Conservation (phyloP, 2,113 vertebrate species). For the Saccopteryx bilineata region DNA sequence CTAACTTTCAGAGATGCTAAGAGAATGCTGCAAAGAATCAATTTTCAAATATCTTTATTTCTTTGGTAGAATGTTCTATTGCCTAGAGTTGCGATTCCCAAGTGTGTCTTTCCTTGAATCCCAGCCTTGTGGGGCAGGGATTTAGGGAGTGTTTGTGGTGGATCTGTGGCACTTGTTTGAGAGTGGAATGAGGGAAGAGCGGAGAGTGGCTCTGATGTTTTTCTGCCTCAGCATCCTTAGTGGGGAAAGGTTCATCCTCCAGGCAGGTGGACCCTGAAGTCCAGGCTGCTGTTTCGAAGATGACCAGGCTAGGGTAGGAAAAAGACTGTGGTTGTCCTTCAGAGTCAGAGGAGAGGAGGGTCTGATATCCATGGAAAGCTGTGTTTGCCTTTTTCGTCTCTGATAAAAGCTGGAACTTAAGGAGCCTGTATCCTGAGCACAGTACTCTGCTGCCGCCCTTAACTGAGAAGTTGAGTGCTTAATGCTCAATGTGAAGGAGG, state of each 20-base stretch:
- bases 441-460: background rate
- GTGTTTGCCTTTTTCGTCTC: background rate
- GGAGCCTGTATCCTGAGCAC: background rate
- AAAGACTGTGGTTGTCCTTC: background rate
- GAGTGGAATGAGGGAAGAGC: background rate
- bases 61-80: background rate
- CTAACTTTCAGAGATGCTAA: slow-evolving; percentile 33
- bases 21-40: background rate
- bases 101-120: background rate
- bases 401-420: background rate
- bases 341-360: background rate
- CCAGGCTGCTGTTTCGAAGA: background rate
- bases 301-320: background rate
- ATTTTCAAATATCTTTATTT: slow-evolving; percentile 17
- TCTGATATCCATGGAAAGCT: background rate
- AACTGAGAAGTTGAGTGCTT: background rate
- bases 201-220: background rate
- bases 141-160: background rate
- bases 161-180: background rate
- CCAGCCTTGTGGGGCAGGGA: background rate
- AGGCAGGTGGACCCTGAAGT: background rate
- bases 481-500: background rate
- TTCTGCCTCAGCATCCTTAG: background rate
- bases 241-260: background rate
- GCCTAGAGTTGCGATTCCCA: background rate